Conservation (phyloP, 2,888 invertebrate genomes). For the Trilocha varians region DNA sequence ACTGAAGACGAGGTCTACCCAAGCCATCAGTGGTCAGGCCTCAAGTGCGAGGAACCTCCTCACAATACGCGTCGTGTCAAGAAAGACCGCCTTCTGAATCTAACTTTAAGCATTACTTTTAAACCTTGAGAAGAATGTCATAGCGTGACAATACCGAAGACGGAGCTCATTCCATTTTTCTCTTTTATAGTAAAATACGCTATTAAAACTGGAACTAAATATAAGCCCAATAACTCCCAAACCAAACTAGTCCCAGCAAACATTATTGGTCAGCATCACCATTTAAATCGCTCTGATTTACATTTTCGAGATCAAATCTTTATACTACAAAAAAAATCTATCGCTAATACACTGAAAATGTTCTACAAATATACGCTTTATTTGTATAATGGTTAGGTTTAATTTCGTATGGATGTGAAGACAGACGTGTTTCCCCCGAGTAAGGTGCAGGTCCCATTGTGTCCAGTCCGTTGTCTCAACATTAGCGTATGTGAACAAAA, state of each 20-base stretch:
- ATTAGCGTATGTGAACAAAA: conserved; percentile 51
- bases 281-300: not conserved
- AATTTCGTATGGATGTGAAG: not conserved
- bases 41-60: too few relatives aligned
- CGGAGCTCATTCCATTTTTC: too few relatives aligned
- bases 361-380: not conserved
- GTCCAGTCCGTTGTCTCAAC: conserved; percentile 21
- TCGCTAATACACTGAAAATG: not conserved
- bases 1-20: too few relatives aligned
- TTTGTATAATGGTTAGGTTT: not conserved
- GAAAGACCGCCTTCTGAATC: too few relatives aligned
- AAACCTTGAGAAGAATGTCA: too few relatives aligned
- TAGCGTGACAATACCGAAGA: too few relatives aligned
- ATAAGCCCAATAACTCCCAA: not conserved
- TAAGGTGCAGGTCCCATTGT: conserved; percentile 2
- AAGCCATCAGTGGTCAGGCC: too few relatives aligned
- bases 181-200: too few relatives aligned
- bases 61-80: too few relatives aligned
- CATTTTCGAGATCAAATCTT: not conserved
- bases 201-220: not conserved
- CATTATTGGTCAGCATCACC: not conserved
- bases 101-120: too few relatives aligned
- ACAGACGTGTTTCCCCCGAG: not conserved
- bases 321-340: not conserved
- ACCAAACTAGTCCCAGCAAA: not conserved